Evolutionary conservation across 2,888 invertebrate species (phyloP), one percentile per base, ranked within the genome.

Genomic region (Archips crataeganus): DNA sequence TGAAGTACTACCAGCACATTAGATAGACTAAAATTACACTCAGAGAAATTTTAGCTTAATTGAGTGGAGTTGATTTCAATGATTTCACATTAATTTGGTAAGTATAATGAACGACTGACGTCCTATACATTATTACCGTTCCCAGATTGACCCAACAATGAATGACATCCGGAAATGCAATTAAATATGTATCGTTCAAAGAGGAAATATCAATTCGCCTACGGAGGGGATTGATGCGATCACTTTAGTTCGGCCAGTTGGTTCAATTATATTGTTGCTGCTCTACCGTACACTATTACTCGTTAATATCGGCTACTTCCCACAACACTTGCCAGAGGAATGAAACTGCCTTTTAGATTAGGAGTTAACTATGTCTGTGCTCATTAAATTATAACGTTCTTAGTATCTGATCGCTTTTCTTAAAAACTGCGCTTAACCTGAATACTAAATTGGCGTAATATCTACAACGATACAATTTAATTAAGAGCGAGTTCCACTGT

Each of bases 181-280:
- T 94, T 93, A 94, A 90, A 90, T 88, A 90, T 90, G 89, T 90
- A 92, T 91, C 87, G 85, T 87, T 88, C 90, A 88, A 92, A 93
- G 90, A 93, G 94, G 94, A 94, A 93, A 93, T 94, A 94, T 94
- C 94, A 94, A 94, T 94, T 94, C 92, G 87, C 85, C 82, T 82
- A 81, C 76, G 78, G 87, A 82, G 89, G 89, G 91, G 90, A 86
- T 88, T 80, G 82, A 83, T 84, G 81, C 84, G 85, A 87, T 82
- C 82, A 82, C 85, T 83, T 84, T 84, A 84, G 82, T 82, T 79
- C 81, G 83, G 82, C 81, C 85, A 82, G 81, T 85, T 82, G 80
- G 82, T 85, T 90, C 91, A 91, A 90, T 90, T 90, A 88, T 83
- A 57, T 39, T 63, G 57, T 42, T 23, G 42, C 59, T 73, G 64